Evolutionary conservation across 2,888 invertebrate species (phyloP), one percentile per base, ranked within the genome.

Genomic region (Brachypalpus laphriformis): DNA sequence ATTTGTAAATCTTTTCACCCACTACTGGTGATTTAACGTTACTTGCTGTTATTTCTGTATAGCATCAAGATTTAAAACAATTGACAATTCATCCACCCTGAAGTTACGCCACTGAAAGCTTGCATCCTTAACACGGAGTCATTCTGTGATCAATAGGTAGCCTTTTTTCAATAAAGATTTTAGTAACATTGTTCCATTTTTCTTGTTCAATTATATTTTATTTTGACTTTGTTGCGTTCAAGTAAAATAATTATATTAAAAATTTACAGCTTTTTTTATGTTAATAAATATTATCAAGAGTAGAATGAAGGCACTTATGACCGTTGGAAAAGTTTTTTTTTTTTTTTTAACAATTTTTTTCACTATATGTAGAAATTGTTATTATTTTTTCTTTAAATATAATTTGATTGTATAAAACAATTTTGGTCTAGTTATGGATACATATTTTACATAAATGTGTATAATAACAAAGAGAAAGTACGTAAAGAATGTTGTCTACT

Each of bases 171-270:
- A n/a, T n/a, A n/a, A n/a, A n/a, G n/a, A n/a, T n/a, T n/a, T n/a
- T n/a, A n/a, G n/a, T n/a, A n/a, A n/a, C n/a, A n/a, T n/a, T n/a
- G n/a, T n/a, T n/a, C n/a, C 9, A 28, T 11, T 18, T 28, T 72
- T n/a, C 9, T 42, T 47, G 28, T 71, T 71, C 54, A 28, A 18
- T 45, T 31, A 68, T 66, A 34, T 31, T 80, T 78, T 78, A 74
- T 74, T 74, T 74, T 71, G 31, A 70, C 25, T 75, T 83, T 83
- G 83, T 83, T 78, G 78, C 80, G 80, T 83, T 83, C 68, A 59
- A 83, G 83, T 78, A 75, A 83, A 75, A 65, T 74, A 49, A 20
- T 83, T 61, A 45, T 61, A 49, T 74, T 83, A 65, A 78, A 70
- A 83, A 83, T 74, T 37, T 83, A 78, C 78, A 83, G 56, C 54